Percentiles rank a stretch among this genome's conserved stretches.
Conservation (phyloP, 2,888 invertebrate species). For the Eulithis prunata region DNA sequence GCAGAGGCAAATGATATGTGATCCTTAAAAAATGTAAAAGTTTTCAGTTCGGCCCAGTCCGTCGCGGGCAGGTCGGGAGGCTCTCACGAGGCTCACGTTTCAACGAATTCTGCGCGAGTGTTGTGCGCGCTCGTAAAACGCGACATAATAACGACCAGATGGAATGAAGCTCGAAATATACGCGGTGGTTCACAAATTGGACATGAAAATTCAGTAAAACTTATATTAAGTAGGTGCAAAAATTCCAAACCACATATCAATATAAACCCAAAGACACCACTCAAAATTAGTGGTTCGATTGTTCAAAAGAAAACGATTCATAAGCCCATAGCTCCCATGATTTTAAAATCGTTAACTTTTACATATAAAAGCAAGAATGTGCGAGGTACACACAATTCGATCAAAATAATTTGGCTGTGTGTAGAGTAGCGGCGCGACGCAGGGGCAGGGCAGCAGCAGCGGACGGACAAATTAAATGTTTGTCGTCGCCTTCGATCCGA, state of each 20-base stretch:
- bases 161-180: not conserved
- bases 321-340: too few species aligned
- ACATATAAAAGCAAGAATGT: not conserved
- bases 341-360: too few species aligned
- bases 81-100: conserved; percentile 27
- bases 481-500: conserved; percentile 17
- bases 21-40: not conserved
- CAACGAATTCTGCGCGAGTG: conserved; percentile 21
- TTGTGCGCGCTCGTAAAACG: conserved; percentile 20
- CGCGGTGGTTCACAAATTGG: too few species aligned
- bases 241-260: too few species aligned
- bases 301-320: too few species aligned
- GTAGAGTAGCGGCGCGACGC: not conserved
- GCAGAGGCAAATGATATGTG: conserved; percentile 7
- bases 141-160: conserved; percentile 8
- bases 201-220: too few species aligned
- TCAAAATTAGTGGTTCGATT: too few species aligned
- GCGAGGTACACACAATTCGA: not conserved
- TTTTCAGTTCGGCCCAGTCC: not conserved
- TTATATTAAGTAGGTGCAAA: too few species aligned
- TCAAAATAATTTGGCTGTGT: not conserved
- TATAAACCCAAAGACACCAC: too few species aligned
- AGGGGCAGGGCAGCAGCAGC: not conserved
- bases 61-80: not conserved
- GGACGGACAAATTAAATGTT: conserved; percentile 24